Percentiles rank a stretch among this genome's conserved stretches.
phyloP scores from a whole-genome alignment of 2,888 invertebrate species.

The Pediacus dermestoides region DNA sequence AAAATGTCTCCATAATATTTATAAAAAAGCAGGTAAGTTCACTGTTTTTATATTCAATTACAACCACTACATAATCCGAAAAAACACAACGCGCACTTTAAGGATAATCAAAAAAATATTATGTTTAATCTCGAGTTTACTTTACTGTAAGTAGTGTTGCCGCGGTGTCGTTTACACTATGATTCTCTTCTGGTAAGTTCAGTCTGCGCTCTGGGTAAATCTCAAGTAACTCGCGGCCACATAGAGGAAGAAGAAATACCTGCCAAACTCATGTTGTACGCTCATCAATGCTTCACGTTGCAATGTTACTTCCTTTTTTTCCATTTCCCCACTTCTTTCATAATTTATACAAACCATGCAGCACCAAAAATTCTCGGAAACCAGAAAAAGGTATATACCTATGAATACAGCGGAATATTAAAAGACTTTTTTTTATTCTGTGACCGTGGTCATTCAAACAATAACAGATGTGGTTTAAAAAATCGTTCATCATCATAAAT shows the following conservation, averaged over 20 bases:
- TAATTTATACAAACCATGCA: too few species aligned
- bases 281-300: neutral
- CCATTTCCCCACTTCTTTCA: neutral
- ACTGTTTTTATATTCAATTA: too few species aligned
- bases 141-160: too few species aligned
- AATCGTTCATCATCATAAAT: too few species aligned
- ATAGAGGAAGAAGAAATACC: constrained; percentile 8
- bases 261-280: constrained; percentile 6
- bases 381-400: neutral
- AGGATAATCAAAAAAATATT: too few species aligned
- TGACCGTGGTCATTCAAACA: neutral
- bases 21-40: too few species aligned
- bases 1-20: constrained; percentile 32
- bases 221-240: constrained; percentile 7
- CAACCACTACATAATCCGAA: too few species aligned
- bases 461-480: too few species aligned
- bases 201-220: constrained; percentile 4
- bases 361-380: neutral
- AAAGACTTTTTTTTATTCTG: neutral
- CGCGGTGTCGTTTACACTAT: too few species aligned
- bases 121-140: too few species aligned
- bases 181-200: too few species aligned
- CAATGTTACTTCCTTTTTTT: constrained; percentile 6
- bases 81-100: too few species aligned
- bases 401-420: neutral